Conservation (phyloP, 1,140 invertebrate species). For the Triops cancriformis region DNA sequence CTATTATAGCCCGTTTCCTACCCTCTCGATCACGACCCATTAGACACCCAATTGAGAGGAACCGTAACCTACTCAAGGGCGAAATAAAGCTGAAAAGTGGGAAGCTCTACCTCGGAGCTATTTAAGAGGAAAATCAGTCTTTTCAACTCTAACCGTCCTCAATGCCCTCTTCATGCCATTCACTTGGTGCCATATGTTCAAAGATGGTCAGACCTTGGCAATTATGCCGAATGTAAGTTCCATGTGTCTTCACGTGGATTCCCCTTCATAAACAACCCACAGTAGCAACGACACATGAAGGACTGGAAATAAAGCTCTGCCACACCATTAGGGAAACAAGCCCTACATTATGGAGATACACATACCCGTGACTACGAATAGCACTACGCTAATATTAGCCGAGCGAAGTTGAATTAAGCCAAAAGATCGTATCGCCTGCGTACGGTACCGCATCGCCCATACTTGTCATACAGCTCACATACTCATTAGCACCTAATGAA, state of each 20-base stretch:
- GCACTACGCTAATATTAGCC: slow-evolving; percentile 4
- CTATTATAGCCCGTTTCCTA: neutral
- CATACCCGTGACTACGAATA: neutral
- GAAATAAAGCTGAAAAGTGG: neutral
- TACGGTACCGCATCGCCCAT: neutral
- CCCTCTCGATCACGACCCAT: neutral
- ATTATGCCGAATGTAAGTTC: neutral
- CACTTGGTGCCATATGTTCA: neutral
- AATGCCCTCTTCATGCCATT: neutral
- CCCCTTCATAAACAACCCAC: neutral
- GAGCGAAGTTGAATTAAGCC: neutral
- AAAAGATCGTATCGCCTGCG: neutral
- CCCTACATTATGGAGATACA: neutral
- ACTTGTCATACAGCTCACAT: neutral
- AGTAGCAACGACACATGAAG: neutral
- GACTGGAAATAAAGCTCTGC: neutral
- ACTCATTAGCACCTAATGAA: slow-evolving; percentile 10
- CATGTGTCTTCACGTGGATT: neutral
- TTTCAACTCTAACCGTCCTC: neutral
- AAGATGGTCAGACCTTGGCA: neutral
- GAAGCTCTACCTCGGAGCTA: neutral
- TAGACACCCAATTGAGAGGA: slow-evolving; percentile 10
- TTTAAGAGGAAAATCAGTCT: neutral
- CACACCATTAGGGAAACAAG: neutral
- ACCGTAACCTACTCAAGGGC: slow-evolving; percentile 4